Percentiles rank a stretch among this genome's conserved stretches.
phyloP scores from a whole-genome alignment of 2,797 vertebrate genomes.

The Takifugu rubripes region DNA sequence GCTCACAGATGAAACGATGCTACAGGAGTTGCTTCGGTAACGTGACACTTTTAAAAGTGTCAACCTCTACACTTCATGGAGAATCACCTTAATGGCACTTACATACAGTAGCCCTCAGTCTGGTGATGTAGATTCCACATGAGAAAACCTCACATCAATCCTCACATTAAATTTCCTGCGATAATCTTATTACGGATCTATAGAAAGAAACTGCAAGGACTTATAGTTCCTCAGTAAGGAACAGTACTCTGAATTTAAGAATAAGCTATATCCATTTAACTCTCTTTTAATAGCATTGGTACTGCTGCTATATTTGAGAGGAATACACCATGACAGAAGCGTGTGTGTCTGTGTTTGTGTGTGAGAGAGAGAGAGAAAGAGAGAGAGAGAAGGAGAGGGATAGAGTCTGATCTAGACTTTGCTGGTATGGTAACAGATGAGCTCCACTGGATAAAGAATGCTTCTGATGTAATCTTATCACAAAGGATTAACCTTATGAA shows the following conservation, averaged over 20 bases:
- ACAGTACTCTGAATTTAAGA: slow-evolving; percentile 9
- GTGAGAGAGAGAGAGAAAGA: neutral
- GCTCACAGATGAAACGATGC: no score
- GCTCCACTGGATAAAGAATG: slow-evolving; percentile 25
- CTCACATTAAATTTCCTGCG: neutral
- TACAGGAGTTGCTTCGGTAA: no score
- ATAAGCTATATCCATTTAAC: slow-evolving; percentile 34
- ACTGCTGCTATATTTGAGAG: slow-evolving; percentile 4
- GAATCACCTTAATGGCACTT: no score
- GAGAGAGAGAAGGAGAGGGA: neutral
- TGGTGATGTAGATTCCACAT: no score
- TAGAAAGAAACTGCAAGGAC: neutral
- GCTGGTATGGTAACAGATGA: slow-evolving; percentile 7
- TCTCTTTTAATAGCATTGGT: slow-evolving; percentile 17
- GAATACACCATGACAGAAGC: slow-evolving; percentile 26
- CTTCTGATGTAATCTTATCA: slow-evolving; percentile 56
- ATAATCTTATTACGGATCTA: slow-evolving; percentile 10
- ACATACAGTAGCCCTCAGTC: no score
- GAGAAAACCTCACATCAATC: neutral
- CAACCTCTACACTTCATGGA: no score
- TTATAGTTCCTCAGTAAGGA: slow-evolving; percentile 15
- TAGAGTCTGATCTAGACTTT: slow-evolving; percentile 18
- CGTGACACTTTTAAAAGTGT: no score
- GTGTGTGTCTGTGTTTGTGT: neutral
- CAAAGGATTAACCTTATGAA: slow-evolving; percentile 48